Base-by-base conservation (phyloP, 2,888 invertebrate genomes). In the Mellilla xanthometata region DNA sequence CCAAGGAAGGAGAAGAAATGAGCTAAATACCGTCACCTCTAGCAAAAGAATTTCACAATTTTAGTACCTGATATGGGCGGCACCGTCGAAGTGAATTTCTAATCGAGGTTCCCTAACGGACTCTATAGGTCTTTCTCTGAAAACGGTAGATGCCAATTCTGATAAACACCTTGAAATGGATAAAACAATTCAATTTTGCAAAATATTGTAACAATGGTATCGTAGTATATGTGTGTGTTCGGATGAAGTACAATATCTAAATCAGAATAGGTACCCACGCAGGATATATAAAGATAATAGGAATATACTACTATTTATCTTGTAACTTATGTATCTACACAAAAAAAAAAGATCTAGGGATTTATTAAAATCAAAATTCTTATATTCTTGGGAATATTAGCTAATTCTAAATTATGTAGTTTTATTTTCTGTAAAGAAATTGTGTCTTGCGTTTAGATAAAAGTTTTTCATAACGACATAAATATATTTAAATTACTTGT, bases 71-170 rank as follows among this genome's bases (percentile, higher is more conserved):
- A 32, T 12, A 6, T 26, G 39, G 10, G 39, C n/a, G 12, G 24
- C 26, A 13, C 26, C 31, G 13, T 13, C 31, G 29, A 12, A 24
- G 28, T 13, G 12, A 15, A 29, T 29, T 12, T 28, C 19, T 36
- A 36, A 26, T 40, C 39, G 39, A 24, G 31, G 24, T 26, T 40
- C 39, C 32, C 39, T 41, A 34, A 34, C 19, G 29, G 27, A 33
- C 23, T 41, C 34, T 33, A 26, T 41, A 41, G 22, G 27, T 41
- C 41, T 41, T 29, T 41, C 19, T 41, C 41, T 41, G 41, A 41
- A 41, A 41, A 41, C 34, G 41, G 29, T 34, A 41, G 33, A 41
- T 41, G 33, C 40, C 40, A 41, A 41, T 41, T 33, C 33, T 41
- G 22, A 26, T 40, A 40, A 40, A 31, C 30, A 26, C 30, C 10